Evolutionary conservation across 1,140 invertebrate genomes (phyloP), one percentile per base, ranked within the genome.

Genomic region (Drosophila melanica): DNA sequence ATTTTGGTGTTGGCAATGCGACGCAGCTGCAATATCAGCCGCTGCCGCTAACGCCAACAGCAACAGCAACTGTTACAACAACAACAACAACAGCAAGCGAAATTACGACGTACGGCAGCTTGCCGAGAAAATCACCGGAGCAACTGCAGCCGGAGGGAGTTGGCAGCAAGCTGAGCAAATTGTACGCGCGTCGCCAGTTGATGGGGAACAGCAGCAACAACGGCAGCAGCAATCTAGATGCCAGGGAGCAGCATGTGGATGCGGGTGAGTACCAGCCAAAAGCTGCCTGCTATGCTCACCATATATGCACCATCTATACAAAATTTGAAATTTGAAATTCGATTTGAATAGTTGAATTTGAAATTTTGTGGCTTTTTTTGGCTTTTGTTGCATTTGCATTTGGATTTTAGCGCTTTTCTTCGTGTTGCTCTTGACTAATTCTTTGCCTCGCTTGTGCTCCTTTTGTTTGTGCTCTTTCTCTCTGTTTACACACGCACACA

Each of bases 11-110:
- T 18, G 74, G 75, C 39, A 82, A 11, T 16, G 68, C 78, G 9
- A 65, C 72, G 41, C 81, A 67, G 16, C 45, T 87, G 72, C 90
- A 91, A 44, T 91, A 91, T 30, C 90, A 91, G 8, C 87, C 86
- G 20, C 9, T 91, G 62, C 82, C 90, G 7, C 37, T 79, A 20
- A 63, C 73, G 39, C 59, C 74, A 39, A 60, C 78, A 30, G 37
- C 35, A 11, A 33, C 65, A 42, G 9, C n/a, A n/a, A n/a, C n/a
- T n/a, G n/a, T n/a, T n/a, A n/a, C n/a, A n/a, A n/a, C n/a, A n/a
- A 30, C 78, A 33, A 18, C 68, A 57, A 14, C 78, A 48, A 39
- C 73, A 55, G 55, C 60, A 55, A 53, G 63, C 27, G 54, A 50
- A 4, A 68, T 10, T 33, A 16, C 35, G 1, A 8, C 33, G 4